Evolutionary conservation across 2,113 vertebrate genomes (phyloP).

Genomic region (Oxyura jamaicensis): DNA sequence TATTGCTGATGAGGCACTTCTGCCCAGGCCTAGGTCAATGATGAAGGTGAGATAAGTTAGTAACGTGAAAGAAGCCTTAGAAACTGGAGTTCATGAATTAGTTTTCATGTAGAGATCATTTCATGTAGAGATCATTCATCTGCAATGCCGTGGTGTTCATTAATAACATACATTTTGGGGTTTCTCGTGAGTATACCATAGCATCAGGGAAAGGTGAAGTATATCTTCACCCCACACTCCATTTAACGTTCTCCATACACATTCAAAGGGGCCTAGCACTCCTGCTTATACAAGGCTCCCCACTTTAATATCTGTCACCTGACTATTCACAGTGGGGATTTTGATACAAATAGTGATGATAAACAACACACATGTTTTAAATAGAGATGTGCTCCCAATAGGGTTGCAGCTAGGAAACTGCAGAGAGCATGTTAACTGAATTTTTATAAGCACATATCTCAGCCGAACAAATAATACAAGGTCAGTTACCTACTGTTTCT

Average conservation of each 20-base stretch:
- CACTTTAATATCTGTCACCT: conserved; percentile 57
- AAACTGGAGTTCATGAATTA: neutral
- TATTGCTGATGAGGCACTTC: neutral
- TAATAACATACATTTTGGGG: neutral
- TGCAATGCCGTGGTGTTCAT: neutral
- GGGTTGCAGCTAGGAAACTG: conserved; percentile 38
- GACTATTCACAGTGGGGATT: conserved; percentile 55
- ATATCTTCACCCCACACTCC: neutral
- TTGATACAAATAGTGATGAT: conserved; percentile 39
- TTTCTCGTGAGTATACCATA: neutral
- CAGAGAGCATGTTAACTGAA: conserved; percentile 43
- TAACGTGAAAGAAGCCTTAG: neutral
- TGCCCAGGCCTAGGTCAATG: neutral
- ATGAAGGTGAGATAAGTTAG: neutral
- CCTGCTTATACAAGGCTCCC: conserved; percentile 14
- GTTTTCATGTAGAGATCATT: neutral
- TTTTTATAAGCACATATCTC: conserved; percentile 55
- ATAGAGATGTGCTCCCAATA: conserved; percentile 41
- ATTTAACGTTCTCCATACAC: conserved; percentile 24
- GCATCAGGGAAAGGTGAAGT: neutral
- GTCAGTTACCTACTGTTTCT: conserved; percentile 39
- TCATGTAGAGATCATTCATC: neutral
- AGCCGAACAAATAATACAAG: conserved; percentile 55
- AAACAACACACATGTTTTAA: conserved; percentile 56
- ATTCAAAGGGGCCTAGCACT: conserved; percentile 5